Base-by-base conservation (phyloP, 2,113 vertebrate species). In the Dicerorhinus sumatrensis region DNA sequence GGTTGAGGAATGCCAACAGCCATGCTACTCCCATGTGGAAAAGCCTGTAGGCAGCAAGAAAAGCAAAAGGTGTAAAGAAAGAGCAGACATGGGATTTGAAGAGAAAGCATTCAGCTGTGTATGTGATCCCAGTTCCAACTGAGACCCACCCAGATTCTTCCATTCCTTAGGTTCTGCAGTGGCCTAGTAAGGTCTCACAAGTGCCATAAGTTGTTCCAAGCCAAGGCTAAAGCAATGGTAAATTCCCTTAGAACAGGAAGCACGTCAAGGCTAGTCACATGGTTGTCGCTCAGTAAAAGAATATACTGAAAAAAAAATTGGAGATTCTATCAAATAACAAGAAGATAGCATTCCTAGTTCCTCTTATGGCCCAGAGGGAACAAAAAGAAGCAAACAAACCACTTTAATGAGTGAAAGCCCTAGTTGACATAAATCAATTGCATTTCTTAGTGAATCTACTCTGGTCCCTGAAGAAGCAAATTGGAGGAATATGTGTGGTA, bases 381-480 rank as follows among this genome's bases (percentile, higher is more conserved):
- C 33, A 83, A 58, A 81, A 27, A 14, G 56, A 62, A 96, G 63
- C 29, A 84, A 93, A 94, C 1, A 36, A 95, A 20, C 31, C 60
- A 76, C 58, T 67, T 88, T 73, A 81, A 76, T 51, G 67, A 92
- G 9, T 18, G 17, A 96, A 27, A 93, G 23, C 73, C 72, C 51
- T 82, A 18, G 23, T 58, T 90, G 51, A 80, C 46, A 29, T 54
- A 85, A 62, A 29, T 3, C 11, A 6, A 27, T 16, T 85, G 42
- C 10, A 54, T 81, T 73, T 83, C 33, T 72, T 5, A 46, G 23
- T 54, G 12, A 92, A 72, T 80, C 56, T 39, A 33, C 16, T 51
- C 89, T 46, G 25, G 3, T 88, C 58, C 29, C 73, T 63, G 33
- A 86, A 97, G 70, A 95, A 95, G 72, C 29, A 89, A 65, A 77